These are phyloP conservation scores for Drosophila athabasca DNA, from an alignment of 1,140 invertebrate species.

Conservation along the genomic window DNA sequence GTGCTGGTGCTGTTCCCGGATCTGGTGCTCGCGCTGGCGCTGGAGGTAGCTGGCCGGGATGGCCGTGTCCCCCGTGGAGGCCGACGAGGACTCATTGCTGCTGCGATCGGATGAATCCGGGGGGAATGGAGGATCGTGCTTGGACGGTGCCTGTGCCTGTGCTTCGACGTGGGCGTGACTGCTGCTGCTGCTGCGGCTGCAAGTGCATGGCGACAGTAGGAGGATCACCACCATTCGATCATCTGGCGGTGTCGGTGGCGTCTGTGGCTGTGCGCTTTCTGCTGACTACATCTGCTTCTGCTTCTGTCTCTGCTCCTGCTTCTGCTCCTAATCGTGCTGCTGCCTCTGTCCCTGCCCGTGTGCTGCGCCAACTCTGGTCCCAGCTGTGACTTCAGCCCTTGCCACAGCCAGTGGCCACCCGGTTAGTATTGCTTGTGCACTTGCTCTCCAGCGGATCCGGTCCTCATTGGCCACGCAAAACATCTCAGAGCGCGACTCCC, in stretches of 20 bases:
- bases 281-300: slow-evolving; percentile 56
- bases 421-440: slow-evolving; percentile 52
- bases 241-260: slow-evolving; percentile 62
- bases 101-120: slow-evolving; percentile 10
- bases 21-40: slow-evolving; percentile 35
- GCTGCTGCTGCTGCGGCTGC: slow-evolving; percentile 70
- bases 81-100: slow-evolving; percentile 69
- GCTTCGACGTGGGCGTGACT: slow-evolving; percentile 34
- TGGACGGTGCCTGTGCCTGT: slow-evolving; percentile 33
- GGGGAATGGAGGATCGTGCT: slow-evolving; percentile 20
- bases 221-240: slow-evolving; percentile 84
- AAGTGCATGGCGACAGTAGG: slow-evolving; percentile 82
- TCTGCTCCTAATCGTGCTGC: slow-evolving; percentile 36
- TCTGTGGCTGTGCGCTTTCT: slow-evolving; percentile 24
- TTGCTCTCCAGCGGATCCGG: slow-evolving; percentile 55
- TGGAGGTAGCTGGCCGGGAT: slow-evolving; percentile 62
- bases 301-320: slow-evolving; percentile 34
- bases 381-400: background rate
- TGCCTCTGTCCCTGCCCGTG: slow-evolving; percentile 6
- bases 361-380: background rate
- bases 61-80: slow-evolving; percentile 71
- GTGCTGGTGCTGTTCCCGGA: slow-evolving; percentile 10
- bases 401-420: slow-evolving; percentile 14
- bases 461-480: slow-evolving; percentile 45
- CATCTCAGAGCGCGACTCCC: slow-evolving; percentile 55